phyloP scores from a whole-genome alignment of 2,888 invertebrate species.

The Himalopsyche tibetana region DNA sequence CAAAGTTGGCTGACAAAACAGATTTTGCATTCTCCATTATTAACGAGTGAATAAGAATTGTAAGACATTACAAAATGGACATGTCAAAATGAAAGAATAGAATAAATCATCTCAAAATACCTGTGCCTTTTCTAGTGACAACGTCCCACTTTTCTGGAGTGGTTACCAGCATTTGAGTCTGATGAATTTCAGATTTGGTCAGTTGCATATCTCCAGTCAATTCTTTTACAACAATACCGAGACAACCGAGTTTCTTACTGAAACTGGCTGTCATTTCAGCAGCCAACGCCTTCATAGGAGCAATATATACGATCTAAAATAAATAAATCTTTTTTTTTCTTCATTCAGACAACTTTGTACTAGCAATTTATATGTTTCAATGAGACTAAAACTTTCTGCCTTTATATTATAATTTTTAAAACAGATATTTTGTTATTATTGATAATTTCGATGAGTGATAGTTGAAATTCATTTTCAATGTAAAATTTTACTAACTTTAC shows the following conservation, averaged over 20 bases:
- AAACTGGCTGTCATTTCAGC: slow-evolving; percentile 99
- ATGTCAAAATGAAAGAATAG: not conserved
- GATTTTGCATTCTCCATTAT: too few relatives aligned
- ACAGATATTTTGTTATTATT: too few relatives aligned
- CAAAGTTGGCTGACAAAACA: too few relatives aligned
- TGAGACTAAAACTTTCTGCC: too few relatives aligned
- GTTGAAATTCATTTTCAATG: too few relatives aligned
- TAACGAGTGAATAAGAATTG: too few relatives aligned
- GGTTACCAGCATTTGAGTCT: slow-evolving; percentile 98
- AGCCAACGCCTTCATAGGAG: slow-evolving; percentile 99
- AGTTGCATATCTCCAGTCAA: slow-evolving; percentile 99
- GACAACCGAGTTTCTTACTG: slow-evolving; percentile 82
- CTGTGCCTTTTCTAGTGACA: slow-evolving; percentile 95
- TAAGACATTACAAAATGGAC: not conserved
- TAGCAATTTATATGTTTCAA: too few relatives aligned
- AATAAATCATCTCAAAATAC: slow-evolving; percentile 69
- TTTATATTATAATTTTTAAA: too few relatives aligned
- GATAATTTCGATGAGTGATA: too few relatives aligned
- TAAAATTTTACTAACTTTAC: too few relatives aligned
- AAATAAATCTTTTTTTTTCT: not conserved
- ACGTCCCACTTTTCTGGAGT: slow-evolving; percentile 99
- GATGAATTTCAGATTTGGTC: slow-evolving; percentile 93
- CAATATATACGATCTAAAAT: slow-evolving; percentile 94
- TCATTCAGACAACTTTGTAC: too few relatives aligned
- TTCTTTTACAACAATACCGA: slow-evolving; percentile 92